These are phyloP conservation scores for Cantharis flavilabris DNA, from an alignment of 2,888 invertebrate genomes.

Conservation along the genomic window DNA sequence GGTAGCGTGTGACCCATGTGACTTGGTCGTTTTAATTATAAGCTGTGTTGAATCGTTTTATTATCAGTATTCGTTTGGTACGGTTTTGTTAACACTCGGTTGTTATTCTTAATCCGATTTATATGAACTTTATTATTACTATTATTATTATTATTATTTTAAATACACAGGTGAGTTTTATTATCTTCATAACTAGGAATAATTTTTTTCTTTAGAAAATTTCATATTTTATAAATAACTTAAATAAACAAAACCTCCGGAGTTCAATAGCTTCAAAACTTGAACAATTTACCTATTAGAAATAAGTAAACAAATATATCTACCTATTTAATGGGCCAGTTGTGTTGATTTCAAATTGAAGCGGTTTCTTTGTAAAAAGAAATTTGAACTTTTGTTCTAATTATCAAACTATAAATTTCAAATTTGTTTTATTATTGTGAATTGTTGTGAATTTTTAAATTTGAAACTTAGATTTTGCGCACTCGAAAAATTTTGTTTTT, in stretches of 20 bases:
- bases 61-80: slow-evolving; percentile 1
- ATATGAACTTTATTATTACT: not conserved
- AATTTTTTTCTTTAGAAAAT: not conserved
- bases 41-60: not conserved
- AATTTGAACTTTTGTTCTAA: not conserved
- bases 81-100: not conserved
- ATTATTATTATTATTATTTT: not conserved
- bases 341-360: not conserved
- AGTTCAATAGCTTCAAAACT: not conserved
- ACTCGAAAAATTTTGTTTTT: not conserved
- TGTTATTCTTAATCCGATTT: not conserved
- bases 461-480: not conserved
- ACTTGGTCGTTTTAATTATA: slow-evolving; percentile 1
- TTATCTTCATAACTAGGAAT: not conserved
- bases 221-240: not conserved
- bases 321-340: not conserved
- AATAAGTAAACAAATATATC: not conserved
- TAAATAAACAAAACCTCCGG: not conserved
- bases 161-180: not conserved
- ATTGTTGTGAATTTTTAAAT: not conserved
- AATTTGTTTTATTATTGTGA: not conserved
- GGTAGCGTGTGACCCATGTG: slow-evolving; percentile 2
- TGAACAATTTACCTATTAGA: not conserved
- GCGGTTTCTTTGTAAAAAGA: not conserved
- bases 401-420: not conserved